phyloP scores from a whole-genome alignment of 2,797 vertebrate species.

The Euthynnus affinis region DNA sequence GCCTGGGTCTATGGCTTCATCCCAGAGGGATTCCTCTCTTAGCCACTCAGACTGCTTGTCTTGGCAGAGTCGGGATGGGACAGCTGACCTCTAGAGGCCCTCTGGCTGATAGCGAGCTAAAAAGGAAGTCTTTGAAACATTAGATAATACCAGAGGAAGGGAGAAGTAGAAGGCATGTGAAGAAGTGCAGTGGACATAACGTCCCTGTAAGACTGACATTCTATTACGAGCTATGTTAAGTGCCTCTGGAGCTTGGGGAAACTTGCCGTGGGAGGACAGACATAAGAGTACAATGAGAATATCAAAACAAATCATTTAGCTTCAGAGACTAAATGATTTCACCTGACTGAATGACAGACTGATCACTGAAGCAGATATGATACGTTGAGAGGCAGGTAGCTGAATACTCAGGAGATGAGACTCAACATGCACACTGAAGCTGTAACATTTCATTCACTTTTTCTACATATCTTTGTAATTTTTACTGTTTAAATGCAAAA shows the following conservation, averaged over 20 bases:
- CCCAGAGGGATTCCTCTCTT: constrained; percentile 73
- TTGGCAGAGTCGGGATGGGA: constrained; percentile 77
- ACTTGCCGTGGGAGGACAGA: constrained; percentile 41
- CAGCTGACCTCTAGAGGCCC: constrained; percentile 82
- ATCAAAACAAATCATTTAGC: constrained; percentile 49
- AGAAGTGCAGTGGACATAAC: constrained; percentile 65
- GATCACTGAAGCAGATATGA: constrained; percentile 30
- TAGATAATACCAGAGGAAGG: constrained; percentile 83
- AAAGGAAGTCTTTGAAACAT: constrained; percentile 87
- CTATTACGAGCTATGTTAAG: constrained; percentile 74
- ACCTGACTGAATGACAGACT: constrained; percentile 3
- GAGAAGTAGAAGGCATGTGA: constrained; percentile 71
- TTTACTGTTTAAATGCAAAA: constrained; percentile 11
- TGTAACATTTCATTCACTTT: neutral
- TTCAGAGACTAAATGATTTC: constrained; percentile 13
- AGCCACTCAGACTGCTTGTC: constrained; percentile 77
- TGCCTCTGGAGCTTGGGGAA: constrained; percentile 49
- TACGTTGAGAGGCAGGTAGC: constrained; percentile 34
- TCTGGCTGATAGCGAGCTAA: constrained; percentile 84
- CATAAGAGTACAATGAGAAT: constrained; percentile 20
- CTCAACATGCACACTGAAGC: constrained; percentile 3
- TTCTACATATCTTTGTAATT: neutral
- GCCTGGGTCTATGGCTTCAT: constrained; percentile 64
- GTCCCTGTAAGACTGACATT: constrained; percentile 64
- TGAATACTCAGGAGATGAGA: neutral